Evolutionary conservation across 1,140 invertebrate genomes (phyloP).

Genomic region (Batillaria attramentaria): DNA sequence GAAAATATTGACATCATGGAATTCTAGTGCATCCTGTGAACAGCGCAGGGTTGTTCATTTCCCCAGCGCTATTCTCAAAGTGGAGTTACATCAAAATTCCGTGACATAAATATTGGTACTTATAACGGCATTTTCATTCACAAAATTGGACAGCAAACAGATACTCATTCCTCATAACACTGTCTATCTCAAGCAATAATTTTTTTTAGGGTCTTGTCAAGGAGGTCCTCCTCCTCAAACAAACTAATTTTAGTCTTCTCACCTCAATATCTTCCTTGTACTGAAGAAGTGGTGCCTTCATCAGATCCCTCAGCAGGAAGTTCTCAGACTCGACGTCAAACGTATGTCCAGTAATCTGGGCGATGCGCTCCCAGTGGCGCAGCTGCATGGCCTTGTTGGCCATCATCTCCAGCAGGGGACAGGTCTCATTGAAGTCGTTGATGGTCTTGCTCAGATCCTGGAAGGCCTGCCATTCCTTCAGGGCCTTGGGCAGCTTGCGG

Average conservation of each 20-base stretch:
- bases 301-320: conserved; percentile 94
- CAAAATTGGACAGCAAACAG: too few species aligned
- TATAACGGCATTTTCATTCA: too few species aligned
- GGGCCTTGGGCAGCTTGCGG: conserved; percentile 91
- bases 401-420: conserved; percentile 95
- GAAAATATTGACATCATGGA: too few species aligned
- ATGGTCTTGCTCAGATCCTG: conserved; percentile 96
- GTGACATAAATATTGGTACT: too few species aligned
- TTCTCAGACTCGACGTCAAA: conserved; percentile 95
- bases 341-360: conserved; percentile 89
- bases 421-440: conserved; percentile 98
- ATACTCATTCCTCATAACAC: too few species aligned
- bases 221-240: too few species aligned
- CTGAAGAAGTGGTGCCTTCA: conserved; percentile 92
- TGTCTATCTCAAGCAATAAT: too few species aligned
- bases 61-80: too few species aligned
- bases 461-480: conserved; percentile 98
- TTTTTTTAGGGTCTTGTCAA: too few species aligned
- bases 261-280: conserved; percentile 98
- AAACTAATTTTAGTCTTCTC: conserved; percentile 31
- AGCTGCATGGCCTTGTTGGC: conserved; percentile 98
- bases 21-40: too few species aligned
- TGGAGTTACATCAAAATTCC: too few species aligned
- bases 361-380: conserved; percentile 95
- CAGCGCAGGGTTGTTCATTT: too few species aligned